Conservation (phyloP, 2,113 vertebrate genomes). For the Laticauda laticaudata region DNA sequence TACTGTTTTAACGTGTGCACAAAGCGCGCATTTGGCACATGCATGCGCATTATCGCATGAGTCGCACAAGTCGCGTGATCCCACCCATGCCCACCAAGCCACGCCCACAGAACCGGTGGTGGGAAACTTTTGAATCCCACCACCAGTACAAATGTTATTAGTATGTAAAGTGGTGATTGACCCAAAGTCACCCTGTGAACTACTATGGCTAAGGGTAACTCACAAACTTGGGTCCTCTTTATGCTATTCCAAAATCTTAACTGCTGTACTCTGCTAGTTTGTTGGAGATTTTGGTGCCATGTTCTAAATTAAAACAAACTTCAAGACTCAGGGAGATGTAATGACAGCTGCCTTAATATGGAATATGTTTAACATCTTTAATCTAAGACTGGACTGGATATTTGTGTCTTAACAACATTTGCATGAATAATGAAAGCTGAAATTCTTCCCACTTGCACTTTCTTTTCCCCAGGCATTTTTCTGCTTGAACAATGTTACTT, state of each 20-base stretch:
- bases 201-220: background rate
- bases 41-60: no score
- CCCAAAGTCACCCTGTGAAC: background rate
- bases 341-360: background rate
- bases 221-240: background rate
- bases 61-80: no score
- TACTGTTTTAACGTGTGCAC: no score
- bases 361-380: background rate
- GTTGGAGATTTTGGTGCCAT: background rate
- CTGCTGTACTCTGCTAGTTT: background rate
- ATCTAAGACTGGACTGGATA: background rate
- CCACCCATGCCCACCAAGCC: no score
- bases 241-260: background rate
- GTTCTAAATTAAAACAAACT: background rate
- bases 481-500: background rate
- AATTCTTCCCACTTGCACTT: no score
- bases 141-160: background rate
- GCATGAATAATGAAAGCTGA: background rate
- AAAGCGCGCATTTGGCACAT: no score
- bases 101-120: no score
- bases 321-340: background rate
- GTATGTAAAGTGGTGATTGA: background rate
- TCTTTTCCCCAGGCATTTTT: background rate
- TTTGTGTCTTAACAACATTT: background rate
- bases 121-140: no score